Conservation (phyloP, 2,797 vertebrate genomes). For the Melanotaenia boesemani region DNA sequence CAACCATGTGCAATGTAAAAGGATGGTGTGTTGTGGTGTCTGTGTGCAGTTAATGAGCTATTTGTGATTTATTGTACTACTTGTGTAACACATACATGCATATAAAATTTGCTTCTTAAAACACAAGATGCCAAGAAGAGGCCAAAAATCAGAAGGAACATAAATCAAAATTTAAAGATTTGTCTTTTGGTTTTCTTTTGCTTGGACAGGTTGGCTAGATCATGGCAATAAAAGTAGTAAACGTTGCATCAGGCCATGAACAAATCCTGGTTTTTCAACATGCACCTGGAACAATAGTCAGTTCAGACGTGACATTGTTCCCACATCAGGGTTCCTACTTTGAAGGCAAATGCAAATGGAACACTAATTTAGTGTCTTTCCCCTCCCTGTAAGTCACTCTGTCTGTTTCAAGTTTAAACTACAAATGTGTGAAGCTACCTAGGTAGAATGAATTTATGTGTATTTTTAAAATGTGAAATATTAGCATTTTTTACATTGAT, state of each 20-base stretch:
- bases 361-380: no score
- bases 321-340: no score
- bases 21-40: background rate
- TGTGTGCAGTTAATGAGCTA: background rate
- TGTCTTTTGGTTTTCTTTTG: background rate
- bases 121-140: background rate
- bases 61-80: background rate
- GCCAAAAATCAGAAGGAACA: background rate
- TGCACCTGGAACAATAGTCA: no score
- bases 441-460: no score
- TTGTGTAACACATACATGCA: background rate
- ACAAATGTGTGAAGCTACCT: background rate
- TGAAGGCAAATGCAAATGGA: no score
- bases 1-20: background rate
- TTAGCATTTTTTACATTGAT: no score
- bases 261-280: no score
- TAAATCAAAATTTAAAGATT: background rate
- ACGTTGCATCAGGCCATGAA: no score
- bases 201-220: background rate
- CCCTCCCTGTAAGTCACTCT: background rate
- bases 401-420: background rate
- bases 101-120: background rate
- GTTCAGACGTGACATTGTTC: no score
- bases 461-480: no score
- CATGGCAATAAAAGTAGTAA: background rate